Conservation (phyloP, 2,113 vertebrate species). For the Crotophaga sulcirostris region DNA sequence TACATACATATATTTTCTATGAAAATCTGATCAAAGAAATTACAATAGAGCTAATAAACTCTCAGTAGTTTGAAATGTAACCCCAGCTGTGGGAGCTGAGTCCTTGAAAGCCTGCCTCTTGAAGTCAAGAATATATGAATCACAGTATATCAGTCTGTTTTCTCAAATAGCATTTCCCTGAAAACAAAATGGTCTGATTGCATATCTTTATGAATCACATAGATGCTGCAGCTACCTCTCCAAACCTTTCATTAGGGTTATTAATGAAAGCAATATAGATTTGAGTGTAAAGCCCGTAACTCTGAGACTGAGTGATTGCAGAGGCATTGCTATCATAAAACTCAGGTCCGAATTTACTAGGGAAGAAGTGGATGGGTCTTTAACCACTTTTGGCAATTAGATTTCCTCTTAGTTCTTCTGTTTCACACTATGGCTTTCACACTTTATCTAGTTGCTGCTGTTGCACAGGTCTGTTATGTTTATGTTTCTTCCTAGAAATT, state of each 20-base stretch:
- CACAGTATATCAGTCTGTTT: slow-evolving; percentile 20
- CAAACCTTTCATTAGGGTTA: background rate
- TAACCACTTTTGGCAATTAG: background rate
- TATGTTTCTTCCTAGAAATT: background rate
- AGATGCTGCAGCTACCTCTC: background rate
- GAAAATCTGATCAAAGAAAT: background rate
- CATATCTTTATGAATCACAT: slow-evolving; percentile 39
- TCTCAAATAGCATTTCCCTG: slow-evolving; percentile 16
- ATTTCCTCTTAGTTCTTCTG: background rate
- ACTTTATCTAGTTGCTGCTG: background rate
- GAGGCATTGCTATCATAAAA: background rate
- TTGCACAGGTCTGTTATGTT: background rate
- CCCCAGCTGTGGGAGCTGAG: background rate
- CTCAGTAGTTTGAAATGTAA: background rate
- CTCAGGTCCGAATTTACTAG: background rate
- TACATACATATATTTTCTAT: background rate
- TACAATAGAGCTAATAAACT: background rate
- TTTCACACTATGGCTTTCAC: background rate
- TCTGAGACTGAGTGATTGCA: background rate
- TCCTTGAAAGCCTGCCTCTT: background rate
- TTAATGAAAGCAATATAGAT: background rate
- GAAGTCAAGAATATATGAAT: slow-evolving; percentile 16
- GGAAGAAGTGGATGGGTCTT: background rate
- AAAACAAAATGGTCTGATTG: slow-evolving; percentile 28
- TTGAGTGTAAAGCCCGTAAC: background rate